phyloP scores from a whole-genome alignment of 2,113 vertebrate species.

The Henicopernis longicauda region DNA sequence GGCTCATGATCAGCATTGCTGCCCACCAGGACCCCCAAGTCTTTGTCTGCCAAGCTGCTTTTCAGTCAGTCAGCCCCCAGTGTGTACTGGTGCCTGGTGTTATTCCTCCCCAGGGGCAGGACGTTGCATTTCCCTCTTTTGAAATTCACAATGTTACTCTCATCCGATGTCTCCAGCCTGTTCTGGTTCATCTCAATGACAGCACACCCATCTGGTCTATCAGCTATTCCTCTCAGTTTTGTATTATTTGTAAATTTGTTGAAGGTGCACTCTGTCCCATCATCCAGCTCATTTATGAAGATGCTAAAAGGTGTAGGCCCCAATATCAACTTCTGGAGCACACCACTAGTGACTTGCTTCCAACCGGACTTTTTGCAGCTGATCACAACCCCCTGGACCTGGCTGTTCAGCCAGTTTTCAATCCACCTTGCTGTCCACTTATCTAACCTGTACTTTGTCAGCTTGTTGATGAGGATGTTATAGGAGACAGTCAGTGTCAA shows the following conservation, averaged over 20 bases:
- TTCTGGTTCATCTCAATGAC: not conserved
- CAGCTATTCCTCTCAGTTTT: not conserved
- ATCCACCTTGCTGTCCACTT: not conserved
- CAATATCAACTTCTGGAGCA: not conserved
- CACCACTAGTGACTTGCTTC: not conserved
- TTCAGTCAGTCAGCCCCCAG: not conserved
- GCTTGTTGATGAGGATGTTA: not conserved
- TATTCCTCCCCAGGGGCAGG: not conserved
- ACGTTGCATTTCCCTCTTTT: not conserved
- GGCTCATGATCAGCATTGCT: not conserved
- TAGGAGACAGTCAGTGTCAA: not conserved
- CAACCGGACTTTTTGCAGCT: not conserved
- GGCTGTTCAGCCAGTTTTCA: not conserved
- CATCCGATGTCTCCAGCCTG: not conserved
- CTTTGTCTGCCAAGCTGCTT: not conserved
- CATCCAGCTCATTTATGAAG: not conserved
- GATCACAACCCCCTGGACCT: not conserved
- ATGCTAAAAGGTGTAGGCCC: not conserved
- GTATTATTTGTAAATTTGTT: not conserved
- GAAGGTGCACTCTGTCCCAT: not conserved
- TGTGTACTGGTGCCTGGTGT: not conserved
- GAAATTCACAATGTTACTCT: not conserved
- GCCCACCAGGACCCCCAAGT: not conserved
- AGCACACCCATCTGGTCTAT: not conserved
- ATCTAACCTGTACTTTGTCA: not conserved